Conservation (phyloP, 2,888 invertebrate genomes). For the Leucoptera coffeella region DNA sequence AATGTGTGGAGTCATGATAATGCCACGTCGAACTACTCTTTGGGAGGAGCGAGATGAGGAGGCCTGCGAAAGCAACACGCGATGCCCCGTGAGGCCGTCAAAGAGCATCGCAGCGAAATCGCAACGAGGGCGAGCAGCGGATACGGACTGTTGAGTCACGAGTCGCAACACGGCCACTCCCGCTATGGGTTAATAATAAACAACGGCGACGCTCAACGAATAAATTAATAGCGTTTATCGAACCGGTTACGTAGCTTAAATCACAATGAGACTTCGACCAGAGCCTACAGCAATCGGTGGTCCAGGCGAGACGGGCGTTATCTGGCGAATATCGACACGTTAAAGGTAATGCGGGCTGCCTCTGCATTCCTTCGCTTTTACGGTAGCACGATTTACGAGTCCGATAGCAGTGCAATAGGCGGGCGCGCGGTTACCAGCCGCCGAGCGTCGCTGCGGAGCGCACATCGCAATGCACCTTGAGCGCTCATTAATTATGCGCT, state of each 20-base stretch:
- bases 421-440: too few relatives aligned
- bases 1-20: too few relatives aligned
- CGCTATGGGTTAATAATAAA: slow-evolving; percentile 22
- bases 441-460: too few relatives aligned
- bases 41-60: too few relatives aligned
- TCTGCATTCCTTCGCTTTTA: slow-evolving; percentile 31
- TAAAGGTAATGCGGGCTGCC: slow-evolving; percentile 25
- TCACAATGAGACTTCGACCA: slow-evolving; percentile 21
- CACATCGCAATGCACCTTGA: too few relatives aligned
- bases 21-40: too few relatives aligned
- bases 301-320: slow-evolving; percentile 39
- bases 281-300: slow-evolving; percentile 26
- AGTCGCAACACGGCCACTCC: slow-evolving; percentile 4
- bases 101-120: too few relatives aligned
- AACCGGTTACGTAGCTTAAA: slow-evolving; percentile 20
- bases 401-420: slow-evolving; percentile 42
- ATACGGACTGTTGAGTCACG: slow-evolving; percentile 6
- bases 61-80: too few relatives aligned
- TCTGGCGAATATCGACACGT: slow-evolving; percentile 39
- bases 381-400: slow-evolving; percentile 34
- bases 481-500: too few relatives aligned
- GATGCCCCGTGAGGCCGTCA: too few relatives aligned
- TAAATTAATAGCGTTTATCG: slow-evolving; percentile 24
- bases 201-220: slow-evolving; percentile 19
- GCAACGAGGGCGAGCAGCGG: slow-evolving; percentile 13